These are phyloP conservation scores for Microctonus hyperodae DNA, from an alignment of 2,888 invertebrate genomes.

Conservation along the genomic window DNA sequence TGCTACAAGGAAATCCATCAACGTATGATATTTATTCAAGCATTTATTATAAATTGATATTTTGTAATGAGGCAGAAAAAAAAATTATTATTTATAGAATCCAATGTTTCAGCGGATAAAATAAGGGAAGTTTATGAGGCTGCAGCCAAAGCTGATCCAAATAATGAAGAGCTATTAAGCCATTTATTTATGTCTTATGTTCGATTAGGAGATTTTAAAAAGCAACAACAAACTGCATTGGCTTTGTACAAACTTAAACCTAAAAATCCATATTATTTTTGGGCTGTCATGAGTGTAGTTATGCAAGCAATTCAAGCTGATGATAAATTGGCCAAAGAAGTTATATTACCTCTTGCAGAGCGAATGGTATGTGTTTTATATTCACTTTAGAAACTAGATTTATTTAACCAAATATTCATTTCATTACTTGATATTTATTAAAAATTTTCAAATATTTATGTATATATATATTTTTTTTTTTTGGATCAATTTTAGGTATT, in stretches of 20 bases:
- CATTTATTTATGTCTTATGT: slow-evolving; percentile 97
- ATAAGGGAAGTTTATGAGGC: slow-evolving; percentile 90
- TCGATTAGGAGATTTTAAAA: slow-evolving; percentile 85
- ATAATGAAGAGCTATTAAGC: slow-evolving; percentile 90
- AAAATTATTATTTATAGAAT: slow-evolving; percentile 11
- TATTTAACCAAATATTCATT: neutral
- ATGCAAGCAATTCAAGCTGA: slow-evolving; percentile 76
- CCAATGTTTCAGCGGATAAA: slow-evolving; percentile 76
- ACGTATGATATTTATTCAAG: slow-evolving; percentile 69
- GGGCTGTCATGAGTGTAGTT: slow-evolving; percentile 97
- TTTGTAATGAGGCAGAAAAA: neutral
- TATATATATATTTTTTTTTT: slow-evolving; percentile 5
- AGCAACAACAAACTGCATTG: slow-evolving; percentile 90
- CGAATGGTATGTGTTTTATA: slow-evolving; percentile 74
- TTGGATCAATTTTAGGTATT: slow-evolving; percentile 47
- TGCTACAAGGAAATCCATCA: slow-evolving; percentile 93
- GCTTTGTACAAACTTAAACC: slow-evolving; percentile 88
- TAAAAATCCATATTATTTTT: slow-evolving; percentile 97
- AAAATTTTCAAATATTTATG: too few relatives aligned
- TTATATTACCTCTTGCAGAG: slow-evolving; percentile 88
- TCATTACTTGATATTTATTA: neutral
- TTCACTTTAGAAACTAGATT: neutral
- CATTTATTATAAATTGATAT: neutral
- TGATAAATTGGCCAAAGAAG: slow-evolving; percentile 65
- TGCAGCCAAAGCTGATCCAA: slow-evolving; percentile 84